Conservation (phyloP, 2,797 vertebrate genomes). For the Enteromius argenteus region DNA sequence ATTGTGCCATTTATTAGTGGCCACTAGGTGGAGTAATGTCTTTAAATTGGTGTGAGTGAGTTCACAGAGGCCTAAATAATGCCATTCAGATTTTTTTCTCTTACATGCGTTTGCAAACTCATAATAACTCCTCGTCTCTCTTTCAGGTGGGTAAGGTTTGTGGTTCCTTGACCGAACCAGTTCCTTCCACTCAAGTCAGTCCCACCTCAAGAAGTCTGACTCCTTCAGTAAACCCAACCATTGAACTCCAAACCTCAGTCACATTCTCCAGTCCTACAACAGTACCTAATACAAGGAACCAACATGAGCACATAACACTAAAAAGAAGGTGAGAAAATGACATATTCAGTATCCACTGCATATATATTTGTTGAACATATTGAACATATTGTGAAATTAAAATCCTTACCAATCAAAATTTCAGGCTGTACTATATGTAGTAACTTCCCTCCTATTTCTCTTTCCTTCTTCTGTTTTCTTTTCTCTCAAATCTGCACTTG, state of each 20-base stretch:
- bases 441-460: constrained; percentile 57
- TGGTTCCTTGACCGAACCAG: constrained; percentile 67
- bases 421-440: constrained; percentile 13
- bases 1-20: background rate
- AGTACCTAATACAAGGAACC: constrained; percentile 33
- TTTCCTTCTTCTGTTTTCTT: background rate
- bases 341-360: too few relatives aligned
- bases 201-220: constrained; percentile 48
- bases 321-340: constrained; percentile 76
- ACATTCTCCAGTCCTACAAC: constrained; percentile 40
- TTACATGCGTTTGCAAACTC: background rate
- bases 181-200: constrained; percentile 26
- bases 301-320: constrained; percentile 65
- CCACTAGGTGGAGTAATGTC: constrained; percentile 36
- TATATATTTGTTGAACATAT: background rate
- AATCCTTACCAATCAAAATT: background rate
- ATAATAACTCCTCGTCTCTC: constrained; percentile 6
- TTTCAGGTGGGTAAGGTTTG: constrained; percentile 79
- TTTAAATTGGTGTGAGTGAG: background rate
- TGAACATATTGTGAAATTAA: background rate
- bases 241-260: constrained; percentile 44
- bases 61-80: background rate
- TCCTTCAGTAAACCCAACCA: constrained; percentile 42
- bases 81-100: background rate
- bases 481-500: constrained; percentile 16